Conservation (phyloP, 1,140 invertebrate genomes). For the Camponotus vicinus region DNA sequence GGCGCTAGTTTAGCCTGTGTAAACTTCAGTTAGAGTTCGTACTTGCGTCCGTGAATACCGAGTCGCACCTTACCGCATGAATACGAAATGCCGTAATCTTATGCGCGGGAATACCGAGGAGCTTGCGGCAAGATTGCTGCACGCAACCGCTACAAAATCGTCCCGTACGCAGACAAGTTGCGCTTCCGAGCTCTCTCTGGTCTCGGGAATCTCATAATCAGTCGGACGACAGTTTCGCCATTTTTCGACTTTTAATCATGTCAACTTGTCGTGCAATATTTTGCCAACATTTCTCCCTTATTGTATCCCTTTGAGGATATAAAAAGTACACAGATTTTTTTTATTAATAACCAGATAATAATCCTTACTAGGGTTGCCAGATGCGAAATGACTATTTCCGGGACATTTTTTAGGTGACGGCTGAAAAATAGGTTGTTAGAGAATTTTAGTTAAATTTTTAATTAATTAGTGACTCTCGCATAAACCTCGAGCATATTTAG, state of each 20-base stretch:
- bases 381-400: too few species aligned
- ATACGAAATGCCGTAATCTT: conserved; percentile 75
- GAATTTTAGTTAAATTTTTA: too few species aligned
- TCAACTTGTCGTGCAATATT: background rate
- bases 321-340: background rate
- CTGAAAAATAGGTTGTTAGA: too few species aligned
- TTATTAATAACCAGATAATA: background rate
- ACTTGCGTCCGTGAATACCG: conserved; percentile 67
- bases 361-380: background rate
- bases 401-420: too few species aligned
- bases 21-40: conserved; percentile 73
- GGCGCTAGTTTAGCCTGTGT: conserved; percentile 62
- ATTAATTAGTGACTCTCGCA: too few species aligned
- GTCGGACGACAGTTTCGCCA: background rate
- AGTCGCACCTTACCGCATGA: conserved; percentile 70
- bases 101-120: conserved; percentile 20
- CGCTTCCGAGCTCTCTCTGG: conserved; percentile 12
- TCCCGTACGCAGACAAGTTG: conserved; percentile 34
- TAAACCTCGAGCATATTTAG: too few species aligned
- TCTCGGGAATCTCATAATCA: conserved; percentile 7
- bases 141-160: conserved; percentile 13
- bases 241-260: background rate
- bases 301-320: too few species aligned
- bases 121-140: conserved; percentile 27
- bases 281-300: too few species aligned